phyloP scores from a whole-genome alignment of 2,113 vertebrate species.

The Pseudopipra pipra region DNA sequence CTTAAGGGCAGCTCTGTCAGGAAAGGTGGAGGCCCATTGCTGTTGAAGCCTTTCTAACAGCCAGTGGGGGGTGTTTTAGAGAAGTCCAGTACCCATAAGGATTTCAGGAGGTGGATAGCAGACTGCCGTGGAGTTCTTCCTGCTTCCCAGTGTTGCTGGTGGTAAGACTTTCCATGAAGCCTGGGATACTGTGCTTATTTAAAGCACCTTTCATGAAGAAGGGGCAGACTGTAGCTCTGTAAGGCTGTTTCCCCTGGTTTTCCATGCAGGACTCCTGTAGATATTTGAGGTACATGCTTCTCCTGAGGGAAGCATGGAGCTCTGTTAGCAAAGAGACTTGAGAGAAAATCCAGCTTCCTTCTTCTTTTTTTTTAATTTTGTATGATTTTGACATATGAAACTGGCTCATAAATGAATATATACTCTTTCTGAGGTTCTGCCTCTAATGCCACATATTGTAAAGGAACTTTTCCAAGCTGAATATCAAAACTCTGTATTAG shows the following conservation, averaged over 20 bases:
- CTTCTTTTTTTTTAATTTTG: neutral
- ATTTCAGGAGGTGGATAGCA: neutral
- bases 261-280: neutral
- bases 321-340: neutral
- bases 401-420: neutral
- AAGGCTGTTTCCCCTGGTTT: neutral
- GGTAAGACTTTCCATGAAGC: neutral
- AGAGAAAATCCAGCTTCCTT: neutral
- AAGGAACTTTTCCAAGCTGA: slow-evolving; percentile 3
- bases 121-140: neutral
- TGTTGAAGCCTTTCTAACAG: neutral
- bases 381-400: neutral
- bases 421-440: neutral
- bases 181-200: neutral
- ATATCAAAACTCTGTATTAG: neutral
- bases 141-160: neutral
- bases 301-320: neutral
- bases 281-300: neutral
- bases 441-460: neutral
- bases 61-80: neutral
- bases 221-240: fast-evolving
- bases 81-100: fast-evolving
- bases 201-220: neutral
- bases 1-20: neutral
- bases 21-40: neutral